These are phyloP conservation scores for Edolisoma coerulescens DNA, from an alignment of 2,113 vertebrate species.

Conservation along the genomic window DNA sequence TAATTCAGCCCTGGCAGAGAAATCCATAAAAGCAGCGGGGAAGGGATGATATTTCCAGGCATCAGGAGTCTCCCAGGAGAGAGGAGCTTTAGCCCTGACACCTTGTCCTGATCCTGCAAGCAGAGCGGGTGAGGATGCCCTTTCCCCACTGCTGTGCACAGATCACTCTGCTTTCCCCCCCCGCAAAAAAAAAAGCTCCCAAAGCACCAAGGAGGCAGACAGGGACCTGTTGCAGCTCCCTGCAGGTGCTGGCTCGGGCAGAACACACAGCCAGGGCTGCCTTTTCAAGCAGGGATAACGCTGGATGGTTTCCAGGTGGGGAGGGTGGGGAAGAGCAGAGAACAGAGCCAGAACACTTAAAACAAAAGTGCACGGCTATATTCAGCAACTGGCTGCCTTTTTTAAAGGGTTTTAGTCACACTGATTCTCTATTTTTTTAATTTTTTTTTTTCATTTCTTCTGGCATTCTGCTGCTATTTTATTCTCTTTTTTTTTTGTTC, in stretches of 20 bases:
- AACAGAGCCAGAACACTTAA: not conserved
- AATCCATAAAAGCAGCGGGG: not conserved
- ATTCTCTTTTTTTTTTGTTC: not conserved
- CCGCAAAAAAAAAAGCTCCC: not conserved
- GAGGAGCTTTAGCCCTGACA: not conserved
- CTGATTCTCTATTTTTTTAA: not conserved
- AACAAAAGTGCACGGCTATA: not conserved
- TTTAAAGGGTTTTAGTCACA: not conserved
- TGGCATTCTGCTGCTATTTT: not conserved
- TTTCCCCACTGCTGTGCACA: rapidly evolving
- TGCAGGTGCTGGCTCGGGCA: not conserved
- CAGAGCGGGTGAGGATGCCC: not conserved
- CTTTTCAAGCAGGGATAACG: not conserved
- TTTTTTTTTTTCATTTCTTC: not conserved
- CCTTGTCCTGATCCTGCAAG: not conserved
- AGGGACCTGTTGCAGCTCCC: not conserved
- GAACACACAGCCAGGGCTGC: not conserved
- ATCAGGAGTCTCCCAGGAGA: not conserved
- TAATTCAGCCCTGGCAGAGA: not conserved
- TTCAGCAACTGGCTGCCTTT: not conserved
- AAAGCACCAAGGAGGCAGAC: rapidly evolving
- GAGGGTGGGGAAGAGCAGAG: not conserved
- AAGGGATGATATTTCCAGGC: not conserved
- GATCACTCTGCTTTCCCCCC: not conserved
- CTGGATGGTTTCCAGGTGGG: not conserved